Evolutionary conservation across 2,797 vertebrate genomes (phyloP).

Genomic region (Neomorphus geoffroyi): DNA sequence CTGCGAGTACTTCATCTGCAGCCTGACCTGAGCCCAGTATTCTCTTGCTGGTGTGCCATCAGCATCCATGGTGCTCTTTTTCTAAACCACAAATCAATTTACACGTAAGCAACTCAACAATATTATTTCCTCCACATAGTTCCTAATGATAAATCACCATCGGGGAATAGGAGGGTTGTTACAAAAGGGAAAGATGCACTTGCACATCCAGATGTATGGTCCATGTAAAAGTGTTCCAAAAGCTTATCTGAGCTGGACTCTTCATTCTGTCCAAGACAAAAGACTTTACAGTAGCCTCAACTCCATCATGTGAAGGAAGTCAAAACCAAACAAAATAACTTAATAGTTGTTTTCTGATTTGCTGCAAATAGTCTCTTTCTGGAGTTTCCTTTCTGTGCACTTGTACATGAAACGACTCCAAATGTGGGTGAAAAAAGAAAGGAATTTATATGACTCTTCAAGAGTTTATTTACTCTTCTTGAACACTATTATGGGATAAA

Average conservation of each 20-base stretch:
- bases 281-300: neutral
- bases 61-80: neutral
- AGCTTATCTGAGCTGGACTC: neutral
- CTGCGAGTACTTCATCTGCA: neutral
- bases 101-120: neutral
- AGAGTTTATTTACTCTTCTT: constrained; percentile 1
- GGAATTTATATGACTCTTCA: neutral
- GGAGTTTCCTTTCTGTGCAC: neutral
- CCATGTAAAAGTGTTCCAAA: neutral
- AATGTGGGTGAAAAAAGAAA: neutral
- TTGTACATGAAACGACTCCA: neutral
- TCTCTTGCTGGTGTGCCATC: neutral
- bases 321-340: neutral
- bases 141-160: neutral
- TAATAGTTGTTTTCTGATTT: neutral
- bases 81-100: neutral
- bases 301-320: neutral
- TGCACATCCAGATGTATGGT: neutral
- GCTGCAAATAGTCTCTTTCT: neutral
- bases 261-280: neutral
- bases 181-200: neutral
- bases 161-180: neutral
- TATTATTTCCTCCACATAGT: neutral
- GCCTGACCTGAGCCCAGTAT: neutral
- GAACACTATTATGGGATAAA: neutral